Conservation (phyloP, 1,140 invertebrate species). For the Aphidius ervi region DNA sequence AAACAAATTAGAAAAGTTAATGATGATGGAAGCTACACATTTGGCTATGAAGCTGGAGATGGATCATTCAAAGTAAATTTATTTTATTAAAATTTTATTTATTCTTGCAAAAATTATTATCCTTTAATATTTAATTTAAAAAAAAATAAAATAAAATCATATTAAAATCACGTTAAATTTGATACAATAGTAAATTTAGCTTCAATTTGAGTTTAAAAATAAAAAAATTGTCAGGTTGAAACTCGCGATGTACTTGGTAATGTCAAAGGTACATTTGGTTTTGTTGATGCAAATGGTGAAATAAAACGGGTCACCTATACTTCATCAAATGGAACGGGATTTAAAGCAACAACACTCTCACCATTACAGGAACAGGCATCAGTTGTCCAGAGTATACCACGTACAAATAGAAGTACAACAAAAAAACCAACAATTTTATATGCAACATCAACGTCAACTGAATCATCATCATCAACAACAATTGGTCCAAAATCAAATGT, state of each 20-base stretch:
- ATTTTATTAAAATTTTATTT: background rate
- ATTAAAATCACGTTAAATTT: background rate
- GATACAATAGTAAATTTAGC: background rate
- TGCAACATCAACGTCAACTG: conserved; percentile 50
- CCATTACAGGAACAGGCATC: conserved; percentile 52
- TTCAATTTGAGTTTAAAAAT: background rate
- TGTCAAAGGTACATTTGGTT: conserved; percentile 83
- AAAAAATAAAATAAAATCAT: background rate
- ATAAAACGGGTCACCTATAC: conserved; percentile 82
- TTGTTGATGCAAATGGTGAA: conserved; percentile 73
- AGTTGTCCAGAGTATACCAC: conserved; percentile 52
- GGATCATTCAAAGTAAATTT: conserved; percentile 67
- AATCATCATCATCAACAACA: conserved; percentile 37
- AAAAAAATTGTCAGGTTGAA: conserved; percentile 59
- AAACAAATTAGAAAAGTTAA: conserved; percentile 79
- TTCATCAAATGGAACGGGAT: conserved; percentile 56
- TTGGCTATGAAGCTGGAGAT: conserved; percentile 79
- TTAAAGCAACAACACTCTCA: conserved; percentile 51
- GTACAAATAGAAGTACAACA: conserved; percentile 41
- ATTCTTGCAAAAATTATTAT: background rate
- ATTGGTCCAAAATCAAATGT: conserved; percentile 42
- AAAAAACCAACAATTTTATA: conserved; percentile 45
- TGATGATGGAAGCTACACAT: conserved; percentile 80
- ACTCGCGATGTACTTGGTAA: conserved; percentile 75
- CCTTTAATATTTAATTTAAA: background rate